These are phyloP conservation scores for Eristalis tenax DNA, from an alignment of 2,888 invertebrate species.

Conservation along the genomic window DNA sequence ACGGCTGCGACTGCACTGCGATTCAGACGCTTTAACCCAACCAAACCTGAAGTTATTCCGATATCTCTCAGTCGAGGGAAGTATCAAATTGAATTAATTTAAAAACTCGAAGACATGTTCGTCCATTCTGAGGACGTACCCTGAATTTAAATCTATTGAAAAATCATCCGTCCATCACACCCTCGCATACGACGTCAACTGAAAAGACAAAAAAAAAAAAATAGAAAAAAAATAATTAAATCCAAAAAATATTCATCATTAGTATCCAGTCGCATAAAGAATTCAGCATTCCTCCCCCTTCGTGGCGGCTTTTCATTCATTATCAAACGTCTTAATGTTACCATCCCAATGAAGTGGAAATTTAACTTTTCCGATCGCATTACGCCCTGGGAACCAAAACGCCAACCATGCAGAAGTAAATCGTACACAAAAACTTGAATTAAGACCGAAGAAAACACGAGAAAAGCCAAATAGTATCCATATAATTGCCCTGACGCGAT, in stretches of 20 bases:
- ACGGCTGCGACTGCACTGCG: too few relatives aligned
- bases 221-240: background rate
- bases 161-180: background rate
- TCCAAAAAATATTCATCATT: background rate
- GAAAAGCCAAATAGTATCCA: constrained; percentile 56
- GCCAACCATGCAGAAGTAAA: constrained; percentile 51
- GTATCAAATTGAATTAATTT: too few relatives aligned
- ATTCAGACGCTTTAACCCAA: too few relatives aligned
- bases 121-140: too few relatives aligned
- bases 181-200: background rate
- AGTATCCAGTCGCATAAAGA: background rate
- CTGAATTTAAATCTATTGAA: background rate
- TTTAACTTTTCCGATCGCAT: constrained; percentile 66
- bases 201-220: background rate
- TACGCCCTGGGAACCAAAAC: constrained; percentile 49
- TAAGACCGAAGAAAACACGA: constrained; percentile 32
- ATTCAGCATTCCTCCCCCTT: background rate
- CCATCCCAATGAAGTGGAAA: constrained; percentile 62
- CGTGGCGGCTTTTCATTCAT: constrained; percentile 10
- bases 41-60: too few relatives aligned
- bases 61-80: too few relatives aligned
- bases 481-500: constrained; percentile 56
- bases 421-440: constrained; percentile 42
- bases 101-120: too few relatives aligned
- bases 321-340: constrained; percentile 42